A percentile compares a stretch with the other conserved stretches of the same genome.
Evolutionary conservation across 2,113 vertebrate genomes (phyloP).

Genomic region (Sinocyclocheilus maitianheensis): DNA sequence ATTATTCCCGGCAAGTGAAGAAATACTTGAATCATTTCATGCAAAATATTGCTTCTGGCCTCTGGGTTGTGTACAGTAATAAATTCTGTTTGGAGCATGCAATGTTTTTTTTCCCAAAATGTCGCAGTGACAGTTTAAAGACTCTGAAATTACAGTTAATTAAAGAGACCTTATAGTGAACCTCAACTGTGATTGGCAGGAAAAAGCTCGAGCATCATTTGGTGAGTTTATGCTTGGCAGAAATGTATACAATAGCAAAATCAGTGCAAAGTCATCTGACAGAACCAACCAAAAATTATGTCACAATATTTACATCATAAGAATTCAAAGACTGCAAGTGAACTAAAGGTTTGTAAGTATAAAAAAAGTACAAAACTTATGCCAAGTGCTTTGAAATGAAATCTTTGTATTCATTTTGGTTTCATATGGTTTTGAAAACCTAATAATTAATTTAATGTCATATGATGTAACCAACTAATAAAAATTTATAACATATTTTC

Average conservation of each 20-base stretch:
- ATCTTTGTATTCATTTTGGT: not conserved
- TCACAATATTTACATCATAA: not conserved
- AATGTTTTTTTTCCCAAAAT: slow-evolving; percentile 31
- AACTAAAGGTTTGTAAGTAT: not conserved
- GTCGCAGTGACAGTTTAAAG: slow-evolving; percentile 35
- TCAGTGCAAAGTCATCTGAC: not conserved
- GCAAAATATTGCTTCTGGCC: slow-evolving; percentile 51
- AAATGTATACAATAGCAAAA: not conserved
- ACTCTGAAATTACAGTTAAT: slow-evolving; percentile 24
- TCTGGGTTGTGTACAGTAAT: slow-evolving; percentile 22
- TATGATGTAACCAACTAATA: not conserved
- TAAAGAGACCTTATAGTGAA: slow-evolving; percentile 23
- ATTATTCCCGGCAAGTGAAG: slow-evolving; percentile 47
- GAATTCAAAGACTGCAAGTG: not conserved
- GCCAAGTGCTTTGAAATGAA: not conserved
- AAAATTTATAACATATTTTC: not conserved
- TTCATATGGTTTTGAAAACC: not conserved
- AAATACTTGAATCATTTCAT: slow-evolving; percentile 55
- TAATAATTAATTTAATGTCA: not conserved
- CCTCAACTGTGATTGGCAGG: slow-evolving; percentile 14
- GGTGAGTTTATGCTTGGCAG: not conserved
- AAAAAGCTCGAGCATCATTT: slow-evolving; percentile 20
- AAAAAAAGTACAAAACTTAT: not conserved
- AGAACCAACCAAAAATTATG: slow-evolving; percentile 7
- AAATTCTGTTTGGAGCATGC: slow-evolving; percentile 21